phyloP scores from a whole-genome alignment of 2,797 vertebrate genomes.

The Trichosurus vulpecula region DNA sequence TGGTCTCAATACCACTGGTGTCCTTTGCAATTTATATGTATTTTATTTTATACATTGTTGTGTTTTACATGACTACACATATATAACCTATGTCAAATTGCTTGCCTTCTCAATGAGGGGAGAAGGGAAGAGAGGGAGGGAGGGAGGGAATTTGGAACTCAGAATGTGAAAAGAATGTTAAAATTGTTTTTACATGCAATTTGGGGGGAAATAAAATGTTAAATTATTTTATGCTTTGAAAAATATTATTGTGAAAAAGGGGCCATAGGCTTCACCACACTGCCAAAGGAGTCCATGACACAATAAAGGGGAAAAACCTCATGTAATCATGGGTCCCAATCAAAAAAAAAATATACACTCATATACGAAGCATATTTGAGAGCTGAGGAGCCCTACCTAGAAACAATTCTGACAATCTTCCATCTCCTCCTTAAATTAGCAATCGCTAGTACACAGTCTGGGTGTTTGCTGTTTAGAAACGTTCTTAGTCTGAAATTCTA shows the following conservation, averaged over 20 bases:
- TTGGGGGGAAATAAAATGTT: neutral
- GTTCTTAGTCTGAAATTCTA: neutral
- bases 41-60: neutral
- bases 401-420: slow-evolving; percentile 4
- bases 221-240: neutral
- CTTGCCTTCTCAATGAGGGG: neutral
- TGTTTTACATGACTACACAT: neutral
- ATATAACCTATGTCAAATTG: neutral
- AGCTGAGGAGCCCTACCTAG: neutral
- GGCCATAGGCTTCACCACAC: neutral
- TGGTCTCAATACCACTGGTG: neutral
- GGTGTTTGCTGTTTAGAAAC: neutral
- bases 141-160: neutral
- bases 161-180: neutral
- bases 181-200: neutral
- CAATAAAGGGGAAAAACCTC: neutral
- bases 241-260: neutral
- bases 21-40: neutral
- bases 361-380: neutral
- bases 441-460: neutral
- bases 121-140: no score
- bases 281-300: neutral
- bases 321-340: neutral
- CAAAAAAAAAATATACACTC: neutral
- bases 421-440: slow-evolving; percentile 13